A percentile compares a stretch with the other conserved stretches of the same genome.
Conservation (phyloP, 2,113 vertebrate genomes). For the Parotia lawesii region DNA sequence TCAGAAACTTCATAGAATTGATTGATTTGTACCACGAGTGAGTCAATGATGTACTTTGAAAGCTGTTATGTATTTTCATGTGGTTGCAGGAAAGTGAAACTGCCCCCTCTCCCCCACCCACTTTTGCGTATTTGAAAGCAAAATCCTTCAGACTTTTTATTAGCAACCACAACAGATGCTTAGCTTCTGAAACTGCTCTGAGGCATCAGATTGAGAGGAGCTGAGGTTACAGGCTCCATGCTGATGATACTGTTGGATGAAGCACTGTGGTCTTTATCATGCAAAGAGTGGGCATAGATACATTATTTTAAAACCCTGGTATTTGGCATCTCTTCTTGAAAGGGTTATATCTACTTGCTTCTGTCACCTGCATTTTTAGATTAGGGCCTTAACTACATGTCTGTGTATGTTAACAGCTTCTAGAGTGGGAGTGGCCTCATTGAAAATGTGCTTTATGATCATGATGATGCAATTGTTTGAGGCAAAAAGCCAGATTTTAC, state of each 20-base stretch:
- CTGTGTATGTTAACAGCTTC: not conserved
- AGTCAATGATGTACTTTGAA: not conserved
- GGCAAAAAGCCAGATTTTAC: not conserved
- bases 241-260: not conserved
- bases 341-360: not conserved
- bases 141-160: not conserved
- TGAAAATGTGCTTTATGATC: not conserved
- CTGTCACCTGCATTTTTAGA: not conserved
- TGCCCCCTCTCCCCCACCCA: not conserved
- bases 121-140: not conserved
- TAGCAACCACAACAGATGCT: not conserved
- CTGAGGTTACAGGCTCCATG: not conserved
- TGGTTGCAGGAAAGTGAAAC: not conserved
- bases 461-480: not conserved
- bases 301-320: not conserved
- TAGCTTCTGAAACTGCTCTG: not conserved
- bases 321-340: not conserved
- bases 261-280: not conserved
- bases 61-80: not conserved
- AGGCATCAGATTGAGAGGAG: not conserved
- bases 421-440: not conserved
- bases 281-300: not conserved
- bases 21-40: not conserved
- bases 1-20: not conserved
- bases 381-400: not conserved